Percentiles rank a stretch among this genome's conserved stretches.
Conservation (phyloP, 2,797 vertebrate species). For the Acanthurus tractus region DNA sequence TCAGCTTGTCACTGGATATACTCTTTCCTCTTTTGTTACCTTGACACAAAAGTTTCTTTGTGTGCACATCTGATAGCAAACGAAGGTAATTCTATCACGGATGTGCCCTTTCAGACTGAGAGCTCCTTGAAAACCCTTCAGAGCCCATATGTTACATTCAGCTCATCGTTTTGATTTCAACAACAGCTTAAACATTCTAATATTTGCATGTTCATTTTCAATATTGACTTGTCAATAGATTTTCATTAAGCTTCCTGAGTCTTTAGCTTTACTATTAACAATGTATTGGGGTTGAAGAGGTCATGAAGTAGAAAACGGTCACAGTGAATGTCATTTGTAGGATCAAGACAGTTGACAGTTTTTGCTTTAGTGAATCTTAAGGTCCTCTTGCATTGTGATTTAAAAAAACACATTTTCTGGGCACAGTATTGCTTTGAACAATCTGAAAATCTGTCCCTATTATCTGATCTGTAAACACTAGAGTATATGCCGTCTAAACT, state of each 20-base stretch:
- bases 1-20: background rate
- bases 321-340: background rate
- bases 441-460: background rate
- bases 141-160: background rate
- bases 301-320: background rate
- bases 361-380: constrained; percentile 20
- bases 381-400: background rate
- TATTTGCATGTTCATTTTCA: background rate
- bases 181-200: background rate
- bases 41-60: constrained; percentile 45
- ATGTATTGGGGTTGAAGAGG: background rate
- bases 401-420: background rate
- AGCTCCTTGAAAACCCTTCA: background rate
- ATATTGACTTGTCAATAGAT: background rate
- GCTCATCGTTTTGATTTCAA: background rate
- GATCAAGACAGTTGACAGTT: constrained; percentile 12
- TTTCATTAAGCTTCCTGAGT: background rate
- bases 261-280: background rate
- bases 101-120: background rate
- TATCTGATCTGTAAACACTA: background rate
- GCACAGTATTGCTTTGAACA: background rate
- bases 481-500: background rate
- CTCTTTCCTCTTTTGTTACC: constrained; percentile 45
- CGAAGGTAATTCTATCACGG: constrained; percentile 2
- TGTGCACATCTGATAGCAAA: constrained; percentile 14